A percentile compares a stretch with the other conserved stretches of the same genome.
Conservation (phyloP, 35 echinoderm and acorn worm genomes). For the Holothuria glaberrima region DNA sequence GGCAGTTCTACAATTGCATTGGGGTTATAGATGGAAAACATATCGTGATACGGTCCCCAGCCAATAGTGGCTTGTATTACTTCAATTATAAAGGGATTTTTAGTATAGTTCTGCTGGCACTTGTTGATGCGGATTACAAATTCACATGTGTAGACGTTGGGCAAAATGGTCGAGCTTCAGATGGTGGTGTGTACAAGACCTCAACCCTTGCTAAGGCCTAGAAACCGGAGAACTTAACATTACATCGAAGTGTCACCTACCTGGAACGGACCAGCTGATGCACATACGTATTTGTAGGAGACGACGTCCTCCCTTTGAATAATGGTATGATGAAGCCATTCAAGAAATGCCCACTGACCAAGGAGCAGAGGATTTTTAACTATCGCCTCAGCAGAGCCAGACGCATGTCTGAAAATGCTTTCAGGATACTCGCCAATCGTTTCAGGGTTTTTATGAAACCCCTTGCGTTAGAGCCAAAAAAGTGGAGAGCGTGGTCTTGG, state of each 20-base stretch:
- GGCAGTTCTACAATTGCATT: slow-evolving; percentile 37
- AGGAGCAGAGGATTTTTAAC: slow-evolving; percentile 3
- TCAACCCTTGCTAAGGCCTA: neutral
- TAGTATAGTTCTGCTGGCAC: slow-evolving; percentile 47
- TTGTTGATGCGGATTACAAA: slow-evolving; percentile 54
- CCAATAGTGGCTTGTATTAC: slow-evolving; percentile 9
- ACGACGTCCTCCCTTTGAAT: slow-evolving; percentile 34
- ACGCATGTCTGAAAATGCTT: slow-evolving; percentile 30
- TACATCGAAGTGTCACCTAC: too few species aligned
- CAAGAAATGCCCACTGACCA: neutral
- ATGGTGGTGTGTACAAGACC: slow-evolving; percentile 16
- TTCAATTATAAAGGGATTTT: slow-evolving; percentile 49
- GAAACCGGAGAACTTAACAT: slow-evolving; percentile 5
- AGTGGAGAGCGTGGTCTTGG: slow-evolving; percentile 16
- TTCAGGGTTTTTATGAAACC: neutral
- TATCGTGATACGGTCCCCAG: neutral
- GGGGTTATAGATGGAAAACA: slow-evolving; percentile 52
- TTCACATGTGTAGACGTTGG: slow-evolving; percentile 55
- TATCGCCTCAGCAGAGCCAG: slow-evolving; percentile 19
- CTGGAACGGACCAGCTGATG: neutral
- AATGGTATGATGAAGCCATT: slow-evolving; percentile 12
- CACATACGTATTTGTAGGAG: neutral
- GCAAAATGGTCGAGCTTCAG: neutral
- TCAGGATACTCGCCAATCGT: neutral
- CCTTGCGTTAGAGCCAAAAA: neutral